Evolutionary conservation across 1,140 invertebrate genomes (phyloP).

Genomic region (Papilio glaucus): DNA sequence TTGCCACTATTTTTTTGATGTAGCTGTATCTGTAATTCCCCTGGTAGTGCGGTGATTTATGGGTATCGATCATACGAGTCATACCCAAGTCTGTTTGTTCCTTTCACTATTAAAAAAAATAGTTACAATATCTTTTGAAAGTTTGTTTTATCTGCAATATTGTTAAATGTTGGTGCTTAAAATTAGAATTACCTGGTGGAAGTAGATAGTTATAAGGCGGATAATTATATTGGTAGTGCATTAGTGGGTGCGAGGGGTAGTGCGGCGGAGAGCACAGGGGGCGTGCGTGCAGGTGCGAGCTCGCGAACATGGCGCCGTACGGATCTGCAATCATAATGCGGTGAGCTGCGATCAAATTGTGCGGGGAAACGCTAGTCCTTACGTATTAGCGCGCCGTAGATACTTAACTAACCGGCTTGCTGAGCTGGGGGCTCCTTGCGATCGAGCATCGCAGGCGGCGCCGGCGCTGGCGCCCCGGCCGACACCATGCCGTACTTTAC

Average conservation of each 20-base stretch:
- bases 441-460: conserved; percentile 63
- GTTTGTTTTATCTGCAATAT: conserved; percentile 12
- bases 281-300: conserved; percentile 76
- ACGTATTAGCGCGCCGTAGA: conserved; percentile 76
- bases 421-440: conserved; percentile 83
- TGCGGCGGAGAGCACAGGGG: conserved; percentile 78
- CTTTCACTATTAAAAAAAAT: background rate
- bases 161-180: conserved; percentile 28
- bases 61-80: too few species aligned
- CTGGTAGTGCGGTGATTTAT: too few species aligned
- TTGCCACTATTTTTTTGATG: too few species aligned
- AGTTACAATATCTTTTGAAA: background rate
- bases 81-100: too few species aligned
- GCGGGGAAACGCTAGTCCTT: conserved; percentile 71
- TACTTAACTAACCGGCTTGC: conserved; percentile 86
- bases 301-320: conserved; percentile 76
- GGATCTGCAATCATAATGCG: conserved; percentile 77
- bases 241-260: conserved; percentile 76
- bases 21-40: too few species aligned
- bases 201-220: conserved; percentile 76
- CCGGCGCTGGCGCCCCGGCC: conserved; percentile 74
- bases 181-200: conserved; percentile 76
- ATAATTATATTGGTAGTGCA: conserved; percentile 82
- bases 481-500: conserved; percentile 88
- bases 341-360: conserved; percentile 62